phyloP scores from a whole-genome alignment of 2,797 vertebrate species.

The Poeciliopsis infans region DNA sequence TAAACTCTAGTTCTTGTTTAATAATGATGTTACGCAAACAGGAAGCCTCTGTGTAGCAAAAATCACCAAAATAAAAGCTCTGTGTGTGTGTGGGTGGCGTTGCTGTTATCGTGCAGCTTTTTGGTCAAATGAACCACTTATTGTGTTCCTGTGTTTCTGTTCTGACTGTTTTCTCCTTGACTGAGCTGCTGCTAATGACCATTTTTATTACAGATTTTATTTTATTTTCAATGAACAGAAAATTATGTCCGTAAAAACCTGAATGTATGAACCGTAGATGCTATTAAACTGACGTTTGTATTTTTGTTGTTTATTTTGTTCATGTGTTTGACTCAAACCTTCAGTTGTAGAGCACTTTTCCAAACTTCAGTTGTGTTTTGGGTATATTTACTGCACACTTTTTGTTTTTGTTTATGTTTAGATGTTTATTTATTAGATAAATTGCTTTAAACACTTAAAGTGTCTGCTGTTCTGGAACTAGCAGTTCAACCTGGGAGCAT shows the following conservation, averaged over 20 bases:
- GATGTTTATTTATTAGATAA: constrained; percentile 53
- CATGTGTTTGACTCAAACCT: constrained; percentile 11
- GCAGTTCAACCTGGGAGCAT: constrained; percentile 17
- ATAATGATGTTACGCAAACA: neutral
- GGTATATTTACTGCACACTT: neutral
- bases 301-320: constrained; percentile 20
- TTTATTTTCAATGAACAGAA: constrained; percentile 44
- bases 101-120: constrained; percentile 24
- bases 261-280: constrained; percentile 74
- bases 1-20: constrained; percentile 1
- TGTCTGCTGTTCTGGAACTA: constrained; percentile 31
- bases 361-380: constrained; percentile 7
- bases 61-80: constrained; percentile 24
- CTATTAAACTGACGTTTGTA: constrained; percentile 48
- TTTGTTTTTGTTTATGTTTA: constrained; percentile 8
- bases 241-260: constrained; percentile 37
- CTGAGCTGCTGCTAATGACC: constrained; percentile 53
- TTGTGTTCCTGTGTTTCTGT: constrained; percentile 24
- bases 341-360: constrained; percentile 11
- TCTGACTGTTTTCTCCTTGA: constrained; percentile 46
- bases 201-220: constrained; percentile 28
- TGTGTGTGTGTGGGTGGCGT: constrained; percentile 4
- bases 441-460: constrained; percentile 19
- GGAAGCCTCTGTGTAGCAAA: constrained; percentile 44
- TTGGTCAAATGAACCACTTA: neutral